Evolutionary conservation across 2,797 vertebrate genomes (phyloP).

Genomic region (Sebastes umbrosus): DNA sequence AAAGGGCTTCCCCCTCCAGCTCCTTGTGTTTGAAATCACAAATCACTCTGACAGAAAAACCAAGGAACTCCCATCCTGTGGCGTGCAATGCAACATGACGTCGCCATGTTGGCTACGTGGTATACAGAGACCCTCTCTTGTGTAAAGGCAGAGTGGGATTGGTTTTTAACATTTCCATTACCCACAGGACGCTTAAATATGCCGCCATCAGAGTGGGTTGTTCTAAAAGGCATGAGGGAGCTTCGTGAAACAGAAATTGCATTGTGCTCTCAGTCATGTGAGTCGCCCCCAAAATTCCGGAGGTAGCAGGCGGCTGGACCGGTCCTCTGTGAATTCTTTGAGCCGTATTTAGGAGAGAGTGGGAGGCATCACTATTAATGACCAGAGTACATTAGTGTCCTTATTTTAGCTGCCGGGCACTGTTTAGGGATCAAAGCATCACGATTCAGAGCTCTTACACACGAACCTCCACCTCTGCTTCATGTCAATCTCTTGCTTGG

Average conservation of each 20-base stretch:
- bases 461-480: slow-evolving; percentile 23
- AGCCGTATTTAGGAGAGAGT: slow-evolving; percentile 24
- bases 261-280: background rate
- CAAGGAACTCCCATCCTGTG: slow-evolving; percentile 57
- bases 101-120: background rate
- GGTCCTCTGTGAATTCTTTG: slow-evolving; percentile 40
- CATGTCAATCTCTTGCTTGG: slow-evolving; percentile 47
- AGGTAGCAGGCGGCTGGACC: background rate
- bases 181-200: background rate
- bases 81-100: background rate
- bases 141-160: background rate
- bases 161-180: slow-evolving; percentile 32
- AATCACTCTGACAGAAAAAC: slow-evolving; percentile 50
- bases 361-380: slow-evolving; percentile 37
- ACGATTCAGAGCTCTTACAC: background rate
- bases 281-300: background rate
- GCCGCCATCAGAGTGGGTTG: background rate
- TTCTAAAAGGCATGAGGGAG: background rate
- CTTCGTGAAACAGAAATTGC: slow-evolving; percentile 28
- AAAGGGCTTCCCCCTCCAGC: slow-evolving; percentile 56
- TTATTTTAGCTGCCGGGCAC: slow-evolving; percentile 49
- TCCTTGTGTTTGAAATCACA: slow-evolving; percentile 44
- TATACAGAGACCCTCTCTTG: slow-evolving; percentile 36
- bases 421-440: slow-evolving; percentile 49
- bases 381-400: slow-evolving; percentile 25